Evolutionary conservation across 2,797 vertebrate genomes (phyloP).

Genomic region (Ataeniobius toweri): DNA sequence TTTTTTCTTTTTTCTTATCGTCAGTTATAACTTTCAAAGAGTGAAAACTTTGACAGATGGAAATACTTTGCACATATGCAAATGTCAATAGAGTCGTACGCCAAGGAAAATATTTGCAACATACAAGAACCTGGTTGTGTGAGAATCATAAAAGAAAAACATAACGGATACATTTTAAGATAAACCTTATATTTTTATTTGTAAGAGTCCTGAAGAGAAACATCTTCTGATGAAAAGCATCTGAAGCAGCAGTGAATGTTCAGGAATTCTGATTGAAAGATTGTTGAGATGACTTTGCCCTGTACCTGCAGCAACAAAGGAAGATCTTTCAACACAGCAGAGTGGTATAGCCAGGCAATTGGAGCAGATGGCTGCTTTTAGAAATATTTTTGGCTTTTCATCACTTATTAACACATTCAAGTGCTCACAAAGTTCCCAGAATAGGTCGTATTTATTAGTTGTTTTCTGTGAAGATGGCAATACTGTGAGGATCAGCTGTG

Average conservation of each 20-base stretch:
- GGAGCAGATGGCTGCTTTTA: conserved; percentile 16
- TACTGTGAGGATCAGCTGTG: conserved; percentile 70
- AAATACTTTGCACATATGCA: too few species aligned
- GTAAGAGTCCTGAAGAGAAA: background rate
- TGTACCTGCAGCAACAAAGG: conserved; percentile 7
- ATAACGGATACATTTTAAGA: background rate
- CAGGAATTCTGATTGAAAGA: background rate
- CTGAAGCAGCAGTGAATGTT: background rate
- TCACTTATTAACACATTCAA: conserved; percentile 39
- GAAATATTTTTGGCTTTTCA: conserved; percentile 28
- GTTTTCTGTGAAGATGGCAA: conserved; percentile 22
- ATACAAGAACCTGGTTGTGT: background rate
- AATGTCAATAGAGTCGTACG: background rate
- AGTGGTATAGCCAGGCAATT: conserved; percentile 3
- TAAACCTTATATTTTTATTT: background rate
- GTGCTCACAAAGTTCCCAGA: conserved; percentile 37
- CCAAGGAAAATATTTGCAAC: background rate
- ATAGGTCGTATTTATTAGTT: conserved; percentile 45
- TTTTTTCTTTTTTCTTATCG: background rate
- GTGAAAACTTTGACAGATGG: too few species aligned
- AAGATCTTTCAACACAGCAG: conserved; percentile 19
- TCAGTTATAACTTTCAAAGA: background rate
- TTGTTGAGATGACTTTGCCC: conserved; percentile 6
- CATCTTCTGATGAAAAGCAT: background rate
- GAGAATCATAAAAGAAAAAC: background rate